Evolutionary conservation across 2,888 invertebrate genomes (phyloP).

Genomic region (Ennomos erosarius): DNA sequence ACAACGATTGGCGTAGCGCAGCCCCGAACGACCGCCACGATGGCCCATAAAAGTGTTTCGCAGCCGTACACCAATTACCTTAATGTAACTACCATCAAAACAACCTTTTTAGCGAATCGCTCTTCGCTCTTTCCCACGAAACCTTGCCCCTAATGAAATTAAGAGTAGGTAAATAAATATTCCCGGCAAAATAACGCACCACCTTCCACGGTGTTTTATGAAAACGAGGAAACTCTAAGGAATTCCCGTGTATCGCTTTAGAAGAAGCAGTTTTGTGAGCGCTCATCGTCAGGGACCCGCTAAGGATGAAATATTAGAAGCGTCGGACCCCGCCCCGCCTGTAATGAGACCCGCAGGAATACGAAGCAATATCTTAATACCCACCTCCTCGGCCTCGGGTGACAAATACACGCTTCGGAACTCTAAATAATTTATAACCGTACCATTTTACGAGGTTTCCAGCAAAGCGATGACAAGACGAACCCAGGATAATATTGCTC

Average conservation of each 20-base stretch:
- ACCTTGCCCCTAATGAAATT: slow-evolving; percentile 73
- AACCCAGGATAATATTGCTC: slow-evolving; percentile 61
- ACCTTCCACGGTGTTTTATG: slow-evolving; percentile 58
- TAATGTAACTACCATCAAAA: slow-evolving; percentile 80
- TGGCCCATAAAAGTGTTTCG: slow-evolving; percentile 79
- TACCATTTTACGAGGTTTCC: slow-evolving; percentile 67
- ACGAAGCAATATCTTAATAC: slow-evolving; percentile 84
- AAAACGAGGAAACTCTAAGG: slow-evolving; percentile 60
- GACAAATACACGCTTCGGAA: slow-evolving; percentile 81
- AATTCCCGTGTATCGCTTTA: slow-evolving; percentile 55
- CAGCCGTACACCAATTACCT: slow-evolving; percentile 80
- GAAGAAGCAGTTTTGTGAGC: slow-evolving; percentile 50
- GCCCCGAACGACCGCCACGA: slow-evolving; percentile 72
- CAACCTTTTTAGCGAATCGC: slow-evolving; percentile 76
- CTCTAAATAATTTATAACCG: slow-evolving; percentile 82
- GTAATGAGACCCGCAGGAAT: slow-evolving; percentile 82
- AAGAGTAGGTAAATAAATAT: slow-evolving; percentile 59
- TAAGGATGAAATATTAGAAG: slow-evolving; percentile 79
- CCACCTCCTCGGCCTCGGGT: slow-evolving; percentile 72
- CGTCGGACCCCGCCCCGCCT: slow-evolving; percentile 67
- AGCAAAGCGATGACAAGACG: slow-evolving; percentile 67
- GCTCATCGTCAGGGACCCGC: slow-evolving; percentile 52
- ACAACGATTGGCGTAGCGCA: slow-evolving; percentile 74
- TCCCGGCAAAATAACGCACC: slow-evolving; percentile 46
- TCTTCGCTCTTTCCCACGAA: slow-evolving; percentile 67